Evolutionary conservation across 2,113 vertebrate genomes (phyloP).

Genomic region (Salvator merianae): DNA sequence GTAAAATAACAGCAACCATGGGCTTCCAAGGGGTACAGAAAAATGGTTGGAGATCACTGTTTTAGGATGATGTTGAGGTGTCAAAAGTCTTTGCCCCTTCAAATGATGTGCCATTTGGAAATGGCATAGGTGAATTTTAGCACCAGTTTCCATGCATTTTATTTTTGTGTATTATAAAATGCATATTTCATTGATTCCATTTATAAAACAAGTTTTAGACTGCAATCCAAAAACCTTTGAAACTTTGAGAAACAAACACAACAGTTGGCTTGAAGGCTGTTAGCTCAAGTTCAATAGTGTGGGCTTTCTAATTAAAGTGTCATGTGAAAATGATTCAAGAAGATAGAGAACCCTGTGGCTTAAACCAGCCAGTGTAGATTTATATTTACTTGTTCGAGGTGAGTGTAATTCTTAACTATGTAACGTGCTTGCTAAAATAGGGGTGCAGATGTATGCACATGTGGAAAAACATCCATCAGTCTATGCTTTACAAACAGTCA

Average conservation of each 20-base stretch:
- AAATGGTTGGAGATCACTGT: not conserved
- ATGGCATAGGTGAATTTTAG: not conserved
- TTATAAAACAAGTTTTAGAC: not conserved
- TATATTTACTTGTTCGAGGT: not conserved
- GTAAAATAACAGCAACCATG: no score
- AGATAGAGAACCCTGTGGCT: not conserved
- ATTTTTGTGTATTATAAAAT: not conserved
- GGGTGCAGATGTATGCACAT: no score
- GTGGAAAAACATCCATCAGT: not conserved
- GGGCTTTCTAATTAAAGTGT: constrained; percentile 24
- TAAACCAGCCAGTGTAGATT: not conserved
- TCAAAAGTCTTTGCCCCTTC: not conserved
- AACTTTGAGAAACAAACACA: not conserved
- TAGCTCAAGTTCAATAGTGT: not conserved
- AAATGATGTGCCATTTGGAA: not conserved
- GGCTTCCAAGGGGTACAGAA: no score
- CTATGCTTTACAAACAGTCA: constrained; percentile 18
- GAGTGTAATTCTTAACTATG: not conserved
- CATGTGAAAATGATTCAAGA: not conserved
- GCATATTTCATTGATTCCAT: not conserved
- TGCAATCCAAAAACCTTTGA: not conserved
- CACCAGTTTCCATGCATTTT: not conserved
- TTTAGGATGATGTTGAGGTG: not conserved
- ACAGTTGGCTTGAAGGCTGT: not conserved
- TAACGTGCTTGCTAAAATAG: not conserved